phyloP scores from a whole-genome alignment of 2,888 invertebrate species.

The Agrochola lota region DNA sequence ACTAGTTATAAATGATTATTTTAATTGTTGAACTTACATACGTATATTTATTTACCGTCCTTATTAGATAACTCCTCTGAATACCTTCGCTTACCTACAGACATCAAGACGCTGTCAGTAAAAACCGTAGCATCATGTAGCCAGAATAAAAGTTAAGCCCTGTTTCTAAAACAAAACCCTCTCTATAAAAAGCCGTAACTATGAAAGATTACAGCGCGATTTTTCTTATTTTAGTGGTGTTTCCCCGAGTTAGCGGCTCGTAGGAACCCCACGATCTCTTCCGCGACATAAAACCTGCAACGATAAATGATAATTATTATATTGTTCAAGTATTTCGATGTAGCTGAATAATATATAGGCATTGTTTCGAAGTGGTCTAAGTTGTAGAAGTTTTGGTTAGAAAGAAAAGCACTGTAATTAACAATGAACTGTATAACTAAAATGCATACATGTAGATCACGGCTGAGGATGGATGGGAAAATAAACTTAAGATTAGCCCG shows the following conservation, averaged over 20 bases:
- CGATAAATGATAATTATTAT: constrained; percentile 90
- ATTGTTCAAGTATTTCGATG: constrained; percentile 89
- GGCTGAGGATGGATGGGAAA: too few relatives aligned
- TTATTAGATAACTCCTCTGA: neutral
- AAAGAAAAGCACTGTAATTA: neutral
- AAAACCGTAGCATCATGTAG: neutral
- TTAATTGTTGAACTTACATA: too few relatives aligned
- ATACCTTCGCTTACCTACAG: neutral
- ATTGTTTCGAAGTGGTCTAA: constrained; percentile 72
- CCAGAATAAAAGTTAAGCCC: neutral
- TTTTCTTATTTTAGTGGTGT: constrained; percentile 63
- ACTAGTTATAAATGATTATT: too few relatives aligned
- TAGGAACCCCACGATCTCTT: constrained; percentile 77
- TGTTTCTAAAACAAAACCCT: constrained; percentile 54
- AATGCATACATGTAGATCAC: too few relatives aligned
- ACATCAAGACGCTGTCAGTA: neutral
- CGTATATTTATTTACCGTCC: too few relatives aligned
- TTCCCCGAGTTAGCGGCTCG: constrained; percentile 71
- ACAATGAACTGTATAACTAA: too few relatives aligned
- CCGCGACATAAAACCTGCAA: constrained; percentile 87
- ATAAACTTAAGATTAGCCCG: too few relatives aligned
- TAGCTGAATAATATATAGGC: constrained; percentile 86
- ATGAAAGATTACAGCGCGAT: constrained; percentile 57
- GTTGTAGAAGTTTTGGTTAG: constrained; percentile 47
- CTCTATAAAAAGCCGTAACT: constrained; percentile 47